phyloP scores from a whole-genome alignment of 2,113 vertebrate genomes.

The Syngnathoides biaculeatus region DNA sequence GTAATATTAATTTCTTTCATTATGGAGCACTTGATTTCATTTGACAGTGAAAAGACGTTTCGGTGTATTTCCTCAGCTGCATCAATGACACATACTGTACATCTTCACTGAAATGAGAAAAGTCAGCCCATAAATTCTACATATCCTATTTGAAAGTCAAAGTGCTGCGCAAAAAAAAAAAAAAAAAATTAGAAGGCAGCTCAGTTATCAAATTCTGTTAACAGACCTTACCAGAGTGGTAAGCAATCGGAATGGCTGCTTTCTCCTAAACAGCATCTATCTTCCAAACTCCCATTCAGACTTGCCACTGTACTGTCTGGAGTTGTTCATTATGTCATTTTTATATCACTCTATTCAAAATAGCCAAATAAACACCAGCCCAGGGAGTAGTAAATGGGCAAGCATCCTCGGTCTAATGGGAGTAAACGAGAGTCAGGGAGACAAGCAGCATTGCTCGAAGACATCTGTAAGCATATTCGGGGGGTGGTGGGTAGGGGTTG shows the following conservation, averaged over 20 bases:
- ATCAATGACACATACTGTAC: background rate
- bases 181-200: constrained; percentile 14
- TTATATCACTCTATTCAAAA: constrained; percentile 53
- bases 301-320: constrained; percentile 22
- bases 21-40: background rate
- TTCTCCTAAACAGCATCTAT: constrained; percentile 37
- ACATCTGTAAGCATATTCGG: constrained; percentile 51
- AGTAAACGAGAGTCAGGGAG: constrained; percentile 47
- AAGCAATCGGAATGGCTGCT: constrained; percentile 23
- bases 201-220: constrained; percentile 33
- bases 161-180: constrained; percentile 13
- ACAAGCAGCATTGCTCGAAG: constrained; percentile 43
- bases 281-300: constrained; percentile 42
- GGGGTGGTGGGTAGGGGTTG: constrained; percentile 28
- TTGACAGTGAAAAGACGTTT: background rate
- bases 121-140: background rate
- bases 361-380: constrained; percentile 49
- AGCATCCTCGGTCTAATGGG: constrained; percentile 51
- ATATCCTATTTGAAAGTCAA: constrained; percentile 12
- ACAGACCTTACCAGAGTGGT: constrained; percentile 28
- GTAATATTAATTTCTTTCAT: background rate
- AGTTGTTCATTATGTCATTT: constrained; percentile 55
- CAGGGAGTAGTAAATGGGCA: constrained; percentile 52
- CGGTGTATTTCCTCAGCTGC: background rate
- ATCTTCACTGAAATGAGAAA: background rate